phyloP scores from a whole-genome alignment of 1,140 invertebrate species.

The Diorhabda elongata region DNA sequence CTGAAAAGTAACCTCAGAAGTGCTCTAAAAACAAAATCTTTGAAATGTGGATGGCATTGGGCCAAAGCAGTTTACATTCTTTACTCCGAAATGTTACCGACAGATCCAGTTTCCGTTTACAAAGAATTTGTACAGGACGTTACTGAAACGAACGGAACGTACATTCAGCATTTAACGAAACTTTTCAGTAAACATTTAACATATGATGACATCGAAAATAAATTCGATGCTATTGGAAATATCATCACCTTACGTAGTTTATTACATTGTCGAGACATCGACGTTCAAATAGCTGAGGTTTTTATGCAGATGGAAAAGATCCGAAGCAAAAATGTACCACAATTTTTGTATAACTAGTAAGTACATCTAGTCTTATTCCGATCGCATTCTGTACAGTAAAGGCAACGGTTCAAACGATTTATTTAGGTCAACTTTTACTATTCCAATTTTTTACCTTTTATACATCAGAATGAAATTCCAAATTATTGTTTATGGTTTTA shows the following conservation, averaged over 20 bases:
- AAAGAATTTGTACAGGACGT: slow-evolving; percentile 21
- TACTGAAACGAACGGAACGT: slow-evolving; percentile 17
- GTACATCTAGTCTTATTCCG: slow-evolving; percentile 3
- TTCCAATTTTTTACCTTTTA: too few relatives aligned
- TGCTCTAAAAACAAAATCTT: slow-evolving; percentile 17
- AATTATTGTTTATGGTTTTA: too few relatives aligned
- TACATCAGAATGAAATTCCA: too few relatives aligned
- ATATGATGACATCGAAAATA: slow-evolving; percentile 31
- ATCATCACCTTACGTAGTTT: slow-evolving; percentile 33
- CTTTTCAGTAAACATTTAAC: slow-evolving; percentile 31
- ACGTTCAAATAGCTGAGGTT: slow-evolving; percentile 35
- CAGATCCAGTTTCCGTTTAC: slow-evolving; percentile 20
- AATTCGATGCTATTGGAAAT: slow-evolving; percentile 19
- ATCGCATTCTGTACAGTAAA: too few relatives aligned
- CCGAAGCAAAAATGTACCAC: slow-evolving; percentile 23
- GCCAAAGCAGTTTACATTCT: slow-evolving; percentile 26
- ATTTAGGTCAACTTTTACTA: too few relatives aligned
- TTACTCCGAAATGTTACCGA: slow-evolving; percentile 22
- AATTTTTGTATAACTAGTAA: slow-evolving; percentile 30
- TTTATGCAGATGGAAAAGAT: slow-evolving; percentile 34
- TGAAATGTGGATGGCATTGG: slow-evolving; percentile 30
- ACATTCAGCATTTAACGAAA: slow-evolving; percentile 36
- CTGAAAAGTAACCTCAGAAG: slow-evolving; percentile 14
- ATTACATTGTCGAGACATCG: slow-evolving; percentile 34
- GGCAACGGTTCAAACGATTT: too few relatives aligned